phyloP scores from a whole-genome alignment of 2,797 vertebrate genomes.

The Chanos chanos region DNA sequence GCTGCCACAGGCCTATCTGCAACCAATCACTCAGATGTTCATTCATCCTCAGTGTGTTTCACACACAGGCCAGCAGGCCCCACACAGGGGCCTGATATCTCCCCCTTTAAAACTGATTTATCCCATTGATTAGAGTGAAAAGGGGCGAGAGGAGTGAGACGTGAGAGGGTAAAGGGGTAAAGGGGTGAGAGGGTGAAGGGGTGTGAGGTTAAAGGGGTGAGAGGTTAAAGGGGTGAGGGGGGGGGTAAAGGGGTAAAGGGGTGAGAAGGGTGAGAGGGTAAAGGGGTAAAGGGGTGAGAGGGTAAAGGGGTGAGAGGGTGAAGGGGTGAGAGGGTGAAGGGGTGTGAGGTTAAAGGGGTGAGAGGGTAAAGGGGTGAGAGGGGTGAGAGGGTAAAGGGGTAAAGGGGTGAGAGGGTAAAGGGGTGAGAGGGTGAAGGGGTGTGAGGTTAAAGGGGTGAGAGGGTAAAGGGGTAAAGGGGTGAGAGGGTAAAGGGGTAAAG shows the following conservation, averaged over 20 bases:
- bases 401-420: neutral
- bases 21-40: conserved; percentile 45
- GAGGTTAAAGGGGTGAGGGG: neutral
- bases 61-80: conserved; percentile 6
- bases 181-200: neutral
- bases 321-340: too few species aligned
- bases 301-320: neutral
- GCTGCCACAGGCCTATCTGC: conserved; percentile 39
- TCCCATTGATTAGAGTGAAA: too few species aligned
- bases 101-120: too few species aligned
- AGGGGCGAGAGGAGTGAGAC: neutral
- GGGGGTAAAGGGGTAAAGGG: neutral
- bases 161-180: neutral
- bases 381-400: too few species aligned
- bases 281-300: neutral
- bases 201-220: neutral
- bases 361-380: too few species aligned
- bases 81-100: conserved; percentile 10
- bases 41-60: conserved; percentile 31
- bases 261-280: neutral
- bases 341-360: neutral
- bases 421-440: neutral
- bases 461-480: too few species aligned
- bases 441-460: too few species aligned
- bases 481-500: too few species aligned